A percentile compares a stretch with the other conserved stretches of the same genome.
phyloP scores from a whole-genome alignment of 2,797 vertebrate genomes.

The Tadarida brasiliensis region DNA sequence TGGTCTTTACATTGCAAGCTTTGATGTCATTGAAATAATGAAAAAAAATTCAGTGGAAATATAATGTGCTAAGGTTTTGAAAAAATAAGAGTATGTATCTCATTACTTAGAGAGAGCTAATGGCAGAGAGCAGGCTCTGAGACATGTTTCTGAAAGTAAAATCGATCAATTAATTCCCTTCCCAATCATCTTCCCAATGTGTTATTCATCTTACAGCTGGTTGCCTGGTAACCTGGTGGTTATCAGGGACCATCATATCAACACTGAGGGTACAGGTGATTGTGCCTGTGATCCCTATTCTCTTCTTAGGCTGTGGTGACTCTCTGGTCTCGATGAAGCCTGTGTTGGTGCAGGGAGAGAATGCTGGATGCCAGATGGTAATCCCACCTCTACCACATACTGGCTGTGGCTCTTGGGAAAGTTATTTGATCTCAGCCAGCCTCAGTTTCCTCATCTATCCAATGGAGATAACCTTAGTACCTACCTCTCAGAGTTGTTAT shows the following conservation, averaged over 20 bases:
- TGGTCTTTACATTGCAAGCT: slow-evolving; percentile 35
- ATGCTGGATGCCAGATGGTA: neutral
- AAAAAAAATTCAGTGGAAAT: slow-evolving; percentile 51
- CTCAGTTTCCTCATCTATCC: neutral
- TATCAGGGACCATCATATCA: neutral
- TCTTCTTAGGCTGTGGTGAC: neutral
- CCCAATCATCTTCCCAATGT: neutral
- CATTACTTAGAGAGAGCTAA: neutral
- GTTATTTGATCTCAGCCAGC: neutral
- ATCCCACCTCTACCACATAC: neutral
- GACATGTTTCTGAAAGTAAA: slow-evolving; percentile 28
- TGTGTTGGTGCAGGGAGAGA: neutral
- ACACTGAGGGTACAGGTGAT: neutral
- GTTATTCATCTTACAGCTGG: slow-evolving; percentile 14
- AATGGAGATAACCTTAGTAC: neutral
- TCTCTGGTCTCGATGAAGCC: neutral
- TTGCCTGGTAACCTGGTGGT: neutral
- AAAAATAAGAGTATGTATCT: slow-evolving; percentile 12
- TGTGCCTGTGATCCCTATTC: neutral
- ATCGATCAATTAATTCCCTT: slow-evolving; percentile 18
- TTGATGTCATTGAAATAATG: slow-evolving; percentile 76
- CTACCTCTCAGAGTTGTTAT: neutral
- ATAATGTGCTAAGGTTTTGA: slow-evolving; percentile 62
- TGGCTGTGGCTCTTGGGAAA: neutral
- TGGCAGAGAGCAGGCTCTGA: slow-evolving; percentile 10